Evolutionary conservation across 2,797 vertebrate genomes (phyloP), one percentile per base, ranked within the genome.

Genomic region (Bradypodion pumilum): DNA sequence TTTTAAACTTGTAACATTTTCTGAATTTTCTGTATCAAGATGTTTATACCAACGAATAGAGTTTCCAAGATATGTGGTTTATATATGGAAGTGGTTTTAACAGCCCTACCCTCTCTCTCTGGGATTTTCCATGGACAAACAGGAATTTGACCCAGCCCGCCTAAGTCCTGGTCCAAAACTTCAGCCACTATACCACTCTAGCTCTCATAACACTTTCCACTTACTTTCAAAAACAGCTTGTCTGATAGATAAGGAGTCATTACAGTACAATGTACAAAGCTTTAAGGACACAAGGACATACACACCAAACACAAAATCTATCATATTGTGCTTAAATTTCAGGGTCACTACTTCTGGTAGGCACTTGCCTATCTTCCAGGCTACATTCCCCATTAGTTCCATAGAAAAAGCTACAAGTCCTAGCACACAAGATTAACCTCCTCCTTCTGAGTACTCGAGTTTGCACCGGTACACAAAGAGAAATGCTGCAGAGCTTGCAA

Each of bases 401-500:
- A 80, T 56, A 35, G 75, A 81, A 86, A 19, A 6, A 82, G 76
- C 25, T 59, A 35, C 44, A 79, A 44, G 21, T 37, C 77, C 84
- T 80, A 84, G 85, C 37, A 63, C n/a, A 66, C 46, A 56, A 75
- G 0, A 3, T 7, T 83, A 85, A 69, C 52, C 69, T 0, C 5
- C 89, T 85, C 84, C 56, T 9, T 86, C 19, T n/a, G 49, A 60
- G 70, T 15, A 23, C n/a, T 72, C 16, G 75, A 79, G 81, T 25
- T 70, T 70, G 25, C 37, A 12, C 52, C 56, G 52, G 52, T 85
- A 88, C 85, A 84, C 88, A 92, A 62, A n/a, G 56, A 78, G 78
- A 21, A 88, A 91, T 60, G 12, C 16, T 60, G 81, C 72, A 69
- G 90, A 73, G 81, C 70, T 52, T 52, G 52, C 0, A 13, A 90